Evolutionary conservation across 2,888 invertebrate species (phyloP), one percentile per base, ranked within the genome.

Genomic region (Caenorhabditis doughertyi): DNA sequence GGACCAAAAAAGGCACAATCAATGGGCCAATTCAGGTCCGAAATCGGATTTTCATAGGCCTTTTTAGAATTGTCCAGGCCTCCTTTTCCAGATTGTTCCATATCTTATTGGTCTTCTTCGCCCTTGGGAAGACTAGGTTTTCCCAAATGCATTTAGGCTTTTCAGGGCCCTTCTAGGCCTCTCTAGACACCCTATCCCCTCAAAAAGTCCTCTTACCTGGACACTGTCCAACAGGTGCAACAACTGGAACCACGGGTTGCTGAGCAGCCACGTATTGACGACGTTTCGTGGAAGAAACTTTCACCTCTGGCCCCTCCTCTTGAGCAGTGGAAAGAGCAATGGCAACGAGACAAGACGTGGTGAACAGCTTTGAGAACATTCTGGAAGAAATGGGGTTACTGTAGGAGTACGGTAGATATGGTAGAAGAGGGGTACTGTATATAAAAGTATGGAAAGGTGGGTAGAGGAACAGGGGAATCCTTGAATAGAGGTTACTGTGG

Each of bases 191-290:
- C 23, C 27, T 11, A 23, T 29, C 18, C 25, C 4, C n/a, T 21
- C 23, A 29, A 49, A 18, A 49, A 32, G 35, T 9, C n/a, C n/a
- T 9, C 21, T 47, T 58, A 73, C 89, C 89, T 44, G 89, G 89
- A 81, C 89, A 89, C 74, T 89, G 88, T 74, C 89, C 89, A 51
- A 89, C 87, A 49, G 88, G 89, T 18, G 87, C 88, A 5, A 88
- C 89, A 1, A 89, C 85, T 21, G 84, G 79, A 5, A 87, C 82
- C 7, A 85, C 83, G 11, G 82, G 82, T 13, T 55, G 62, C 25
- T 65, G 77, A 9, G 85, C 84, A 18, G 79, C 79, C 70, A 89
- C 84, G 85, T 87, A 89, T 79, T 89, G 89, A 47, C 89, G 86
- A 35, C 88, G 87, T 76, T 89, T 89, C 74, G 53, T 65, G 65